Percentiles rank a stretch among this genome's conserved stretches.
Evolutionary conservation across 2,113 vertebrate genomes (phyloP).

Genomic region (Malurus melanocephalus): DNA sequence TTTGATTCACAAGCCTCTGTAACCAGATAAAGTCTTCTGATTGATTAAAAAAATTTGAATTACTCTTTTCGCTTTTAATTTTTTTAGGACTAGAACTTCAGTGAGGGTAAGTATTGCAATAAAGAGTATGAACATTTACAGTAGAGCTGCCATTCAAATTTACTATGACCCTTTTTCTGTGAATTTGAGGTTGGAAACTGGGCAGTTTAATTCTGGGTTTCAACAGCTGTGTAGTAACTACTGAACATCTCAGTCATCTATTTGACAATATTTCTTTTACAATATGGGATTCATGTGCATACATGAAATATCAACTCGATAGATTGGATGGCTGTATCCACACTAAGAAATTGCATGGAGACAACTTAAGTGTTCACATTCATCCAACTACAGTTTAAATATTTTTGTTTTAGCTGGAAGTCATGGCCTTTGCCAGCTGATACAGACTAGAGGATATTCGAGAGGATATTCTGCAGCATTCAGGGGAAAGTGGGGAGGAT

Average conservation of each 20-base stretch:
- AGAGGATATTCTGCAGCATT: neutral
- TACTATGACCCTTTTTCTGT: neutral
- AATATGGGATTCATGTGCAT: neutral
- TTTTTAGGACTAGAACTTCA: neutral
- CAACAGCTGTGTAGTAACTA: neutral
- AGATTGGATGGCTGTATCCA: neutral
- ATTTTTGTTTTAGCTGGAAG: neutral
- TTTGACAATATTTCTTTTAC: neutral
- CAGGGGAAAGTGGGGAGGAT: neutral
- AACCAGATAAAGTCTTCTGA: neutral
- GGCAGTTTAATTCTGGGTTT: neutral
- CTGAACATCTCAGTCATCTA: neutral
- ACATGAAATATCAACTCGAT: neutral
- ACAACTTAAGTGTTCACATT: neutral
- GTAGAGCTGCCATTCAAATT: neutral
- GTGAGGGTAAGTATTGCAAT: neutral
- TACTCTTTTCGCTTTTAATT: neutral
- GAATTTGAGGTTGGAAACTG: neutral
- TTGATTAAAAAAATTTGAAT: neutral
- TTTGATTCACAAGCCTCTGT: neutral
- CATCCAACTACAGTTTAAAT: neutral
- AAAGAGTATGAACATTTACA: neutral
- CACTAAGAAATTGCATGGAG: neutral
- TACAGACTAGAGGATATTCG: neutral
- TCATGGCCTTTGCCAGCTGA: neutral